Evolutionary conservation across 1,140 invertebrate species (phyloP).

Genomic region (Pseudomyrmex dendroicus): DNA sequence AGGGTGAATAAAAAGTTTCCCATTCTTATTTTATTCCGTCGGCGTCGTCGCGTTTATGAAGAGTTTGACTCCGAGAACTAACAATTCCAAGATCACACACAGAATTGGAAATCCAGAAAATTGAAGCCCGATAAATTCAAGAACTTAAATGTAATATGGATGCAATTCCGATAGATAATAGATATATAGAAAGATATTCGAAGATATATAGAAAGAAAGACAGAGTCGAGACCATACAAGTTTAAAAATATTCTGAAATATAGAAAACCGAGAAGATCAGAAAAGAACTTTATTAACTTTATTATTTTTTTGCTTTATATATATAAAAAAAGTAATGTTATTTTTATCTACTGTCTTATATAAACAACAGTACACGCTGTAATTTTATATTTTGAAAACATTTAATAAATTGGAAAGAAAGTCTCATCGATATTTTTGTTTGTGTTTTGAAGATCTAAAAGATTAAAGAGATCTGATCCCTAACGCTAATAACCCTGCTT

Average conservation of each 20-base stretch:
- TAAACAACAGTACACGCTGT: too few relatives aligned
- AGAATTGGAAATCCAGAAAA: conserved; percentile 36
- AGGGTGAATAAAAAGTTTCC: conserved; percentile 26
- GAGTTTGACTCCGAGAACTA: conserved; percentile 1
- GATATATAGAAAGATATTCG: not conserved
- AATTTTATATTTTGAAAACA: too few relatives aligned
- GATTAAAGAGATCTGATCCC: not conserved
- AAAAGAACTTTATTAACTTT: too few relatives aligned
- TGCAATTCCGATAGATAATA: conserved; percentile 3
- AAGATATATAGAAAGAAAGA: not conserved
- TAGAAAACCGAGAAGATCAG: too few relatives aligned
- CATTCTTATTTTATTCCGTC: conserved; percentile 38
- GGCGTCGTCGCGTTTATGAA: conserved; percentile 31
- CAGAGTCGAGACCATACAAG: not conserved
- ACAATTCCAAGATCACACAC: conserved; percentile 37
- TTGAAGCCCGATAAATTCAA: conserved; percentile 28
- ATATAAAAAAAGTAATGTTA: too few relatives aligned
- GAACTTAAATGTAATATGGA: conserved; percentile 5
- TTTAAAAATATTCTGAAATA: not conserved
- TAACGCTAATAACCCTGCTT: conserved; percentile 25
- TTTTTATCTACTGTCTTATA: too few relatives aligned
- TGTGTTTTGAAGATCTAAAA: not conserved
- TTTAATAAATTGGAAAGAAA: not conserved
- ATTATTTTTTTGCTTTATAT: too few relatives aligned
- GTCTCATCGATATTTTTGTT: not conserved